phyloP scores from a whole-genome alignment of 2,113 vertebrate species.

The Triplophysa tibetana region DNA sequence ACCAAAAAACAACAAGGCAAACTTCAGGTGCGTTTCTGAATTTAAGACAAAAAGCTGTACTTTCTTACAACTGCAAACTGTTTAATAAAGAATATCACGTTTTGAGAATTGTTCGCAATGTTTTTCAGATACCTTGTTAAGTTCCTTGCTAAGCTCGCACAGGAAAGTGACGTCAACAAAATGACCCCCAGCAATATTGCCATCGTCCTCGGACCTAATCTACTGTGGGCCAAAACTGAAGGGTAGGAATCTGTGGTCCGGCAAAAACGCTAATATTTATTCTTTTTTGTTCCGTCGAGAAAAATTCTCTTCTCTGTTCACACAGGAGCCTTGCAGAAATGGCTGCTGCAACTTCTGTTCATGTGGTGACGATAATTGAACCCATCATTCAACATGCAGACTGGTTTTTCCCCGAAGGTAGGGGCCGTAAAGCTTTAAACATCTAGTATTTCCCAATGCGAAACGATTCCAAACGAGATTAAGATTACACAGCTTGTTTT shows the following conservation, averaged over 20 bases:
- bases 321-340: slow-evolving; percentile 91
- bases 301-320: background rate
- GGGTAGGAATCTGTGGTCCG: slow-evolving; percentile 79
- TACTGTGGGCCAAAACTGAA: slow-evolving; percentile 94
- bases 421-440: background rate
- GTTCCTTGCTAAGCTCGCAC: slow-evolving; percentile 93
- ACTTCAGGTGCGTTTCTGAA: slow-evolving; percentile 82
- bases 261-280: background rate
- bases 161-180: slow-evolving; percentile 93
- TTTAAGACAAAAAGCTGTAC: background rate
- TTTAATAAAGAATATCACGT: background rate
- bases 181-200: slow-evolving; percentile 98
- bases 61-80: background rate
- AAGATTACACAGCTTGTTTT: background rate
- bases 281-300: background rate
- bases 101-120: slow-evolving; percentile 25
- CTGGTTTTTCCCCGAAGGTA: slow-evolving; percentile 99
- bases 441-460: background rate
- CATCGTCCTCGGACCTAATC: slow-evolving; percentile 96
- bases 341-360: slow-evolving; percentile 95
- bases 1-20: slow-evolving; percentile 90
- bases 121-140: slow-evolving; percentile 92
- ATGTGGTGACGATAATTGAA: slow-evolving; percentile 93
- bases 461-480: background rate
- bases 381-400: slow-evolving; percentile 95